A percentile compares a stretch with the other conserved stretches of the same genome.
phyloP scores from a whole-genome alignment of 2,888 invertebrate species.

The Glyphotaelius pellucidus region DNA sequence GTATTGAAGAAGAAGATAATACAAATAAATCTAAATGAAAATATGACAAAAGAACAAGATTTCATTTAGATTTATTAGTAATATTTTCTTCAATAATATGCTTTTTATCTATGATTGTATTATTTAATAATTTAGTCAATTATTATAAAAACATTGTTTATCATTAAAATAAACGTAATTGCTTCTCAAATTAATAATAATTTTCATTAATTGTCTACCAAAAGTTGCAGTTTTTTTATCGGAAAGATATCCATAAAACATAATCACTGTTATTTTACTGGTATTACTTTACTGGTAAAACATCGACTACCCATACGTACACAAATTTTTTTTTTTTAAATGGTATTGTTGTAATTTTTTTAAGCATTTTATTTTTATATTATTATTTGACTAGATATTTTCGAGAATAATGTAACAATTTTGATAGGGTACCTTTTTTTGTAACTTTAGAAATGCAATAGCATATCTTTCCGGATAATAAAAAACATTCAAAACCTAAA shows the following conservation, averaged over 20 bases:
- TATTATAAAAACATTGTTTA: conserved; percentile 18
- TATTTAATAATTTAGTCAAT: conserved; percentile 32
- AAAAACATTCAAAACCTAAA: not conserved
- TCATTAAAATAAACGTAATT: conserved; percentile 3
- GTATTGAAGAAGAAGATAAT: too few species aligned
- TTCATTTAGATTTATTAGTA: too few species aligned
- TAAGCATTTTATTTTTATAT: not conserved
- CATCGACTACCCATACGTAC: not conserved
- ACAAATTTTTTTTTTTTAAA: not conserved
- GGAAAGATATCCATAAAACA: not conserved
- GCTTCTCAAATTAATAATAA: not conserved
- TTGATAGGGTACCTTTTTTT: not conserved
- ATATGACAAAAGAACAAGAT: too few species aligned
- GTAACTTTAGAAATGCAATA: not conserved
- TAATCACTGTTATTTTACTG: not conserved
- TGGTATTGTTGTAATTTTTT: not conserved
- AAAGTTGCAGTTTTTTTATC: not conserved
- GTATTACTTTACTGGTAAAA: not conserved
- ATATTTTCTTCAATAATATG: not conserved
- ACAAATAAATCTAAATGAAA: too few species aligned
- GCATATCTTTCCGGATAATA: not conserved
- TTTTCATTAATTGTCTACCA: not conserved
- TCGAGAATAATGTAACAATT: not conserved
- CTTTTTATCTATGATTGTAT: not conserved
- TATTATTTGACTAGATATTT: not conserved